Conservation (phyloP, 1,140 invertebrate species). For the Dolichoris vasculosae region DNA sequence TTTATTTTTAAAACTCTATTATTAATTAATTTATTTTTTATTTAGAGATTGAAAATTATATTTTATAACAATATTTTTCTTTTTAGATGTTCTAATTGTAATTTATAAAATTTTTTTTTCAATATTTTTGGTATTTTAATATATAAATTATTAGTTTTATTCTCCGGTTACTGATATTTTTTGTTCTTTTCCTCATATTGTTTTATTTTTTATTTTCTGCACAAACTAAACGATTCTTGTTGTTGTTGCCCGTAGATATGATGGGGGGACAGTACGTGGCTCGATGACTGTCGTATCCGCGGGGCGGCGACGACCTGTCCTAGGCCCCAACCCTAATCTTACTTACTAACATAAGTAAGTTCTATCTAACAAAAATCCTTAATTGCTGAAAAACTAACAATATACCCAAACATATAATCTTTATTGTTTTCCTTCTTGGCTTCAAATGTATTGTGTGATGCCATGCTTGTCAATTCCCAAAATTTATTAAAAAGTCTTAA, state of each 20-base stretch:
- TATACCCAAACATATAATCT: constrained; percentile 65
- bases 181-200: constrained; percentile 10
- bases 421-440: constrained; percentile 64
- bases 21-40: too few relatives aligned
- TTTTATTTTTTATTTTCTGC: constrained; percentile 71
- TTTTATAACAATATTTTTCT: background rate
- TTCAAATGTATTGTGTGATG: constrained; percentile 72
- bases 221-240: constrained; percentile 74
- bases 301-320: constrained; percentile 76
- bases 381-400: constrained; percentile 48
- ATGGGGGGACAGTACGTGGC: constrained; percentile 76
- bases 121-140: background rate
- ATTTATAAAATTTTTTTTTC: background rate
- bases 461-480: constrained; percentile 68
- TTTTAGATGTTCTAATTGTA: background rate
- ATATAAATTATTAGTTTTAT: background rate
- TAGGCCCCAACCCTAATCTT: constrained; percentile 76
- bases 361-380: constrained; percentile 74
- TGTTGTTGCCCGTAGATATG: constrained; percentile 74
- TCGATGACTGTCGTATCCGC: constrained; percentile 76
- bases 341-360: constrained; percentile 77
- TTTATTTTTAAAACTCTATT: background rate
- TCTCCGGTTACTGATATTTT: background rate
- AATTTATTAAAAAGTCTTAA: constrained; percentile 44
- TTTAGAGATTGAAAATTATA: background rate